Evolutionary conservation across 2,888 invertebrate species (phyloP).

Genomic region (Hypomecis atomaria): DNA sequence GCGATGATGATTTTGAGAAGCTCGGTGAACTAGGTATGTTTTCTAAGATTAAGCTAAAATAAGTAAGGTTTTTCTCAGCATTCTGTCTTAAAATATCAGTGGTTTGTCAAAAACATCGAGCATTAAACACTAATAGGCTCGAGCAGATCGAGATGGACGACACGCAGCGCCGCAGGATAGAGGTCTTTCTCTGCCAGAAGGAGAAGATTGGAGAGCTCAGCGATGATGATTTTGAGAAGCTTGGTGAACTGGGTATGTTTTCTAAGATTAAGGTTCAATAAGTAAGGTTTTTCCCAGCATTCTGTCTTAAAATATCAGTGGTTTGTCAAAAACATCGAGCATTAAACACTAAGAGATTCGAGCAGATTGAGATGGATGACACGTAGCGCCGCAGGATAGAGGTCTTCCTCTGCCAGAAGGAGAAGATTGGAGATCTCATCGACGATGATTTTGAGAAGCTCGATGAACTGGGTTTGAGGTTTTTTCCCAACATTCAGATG

Average conservation of each 20-base stretch:
- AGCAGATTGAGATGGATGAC: conserved; percentile 98
- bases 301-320: neutral
- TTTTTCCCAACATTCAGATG: no score
- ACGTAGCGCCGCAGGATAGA: conserved; percentile 96
- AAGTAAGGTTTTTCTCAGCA: no score
- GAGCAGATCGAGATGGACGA: conserved; percentile 98
- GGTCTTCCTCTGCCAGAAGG: conserved; percentile 97
- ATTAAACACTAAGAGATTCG: conserved; percentile 83
- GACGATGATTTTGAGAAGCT: conserved; percentile 98
- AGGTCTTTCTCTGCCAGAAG: conserved; percentile 97
- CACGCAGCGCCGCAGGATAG: conserved; percentile 95
- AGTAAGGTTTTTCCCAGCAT: no score
- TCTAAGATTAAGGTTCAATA: neutral
- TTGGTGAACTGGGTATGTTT: conserved; percentile 93
- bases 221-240: conserved; percentile 97
- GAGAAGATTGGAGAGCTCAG: conserved; percentile 96
- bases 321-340: no score
- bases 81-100: neutral
- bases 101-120: no score
- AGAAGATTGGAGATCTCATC: conserved; percentile 95
- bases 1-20: conserved; percentile 98
- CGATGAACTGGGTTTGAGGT: conserved; percentile 91
- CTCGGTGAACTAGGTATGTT: conserved; percentile 93
- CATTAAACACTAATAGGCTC: conserved; percentile 72
- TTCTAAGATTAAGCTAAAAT: neutral